These are phyloP conservation scores for Notolabrus celidotus DNA, from an alignment of 2,797 vertebrate genomes.

Conservation along the genomic window DNA sequence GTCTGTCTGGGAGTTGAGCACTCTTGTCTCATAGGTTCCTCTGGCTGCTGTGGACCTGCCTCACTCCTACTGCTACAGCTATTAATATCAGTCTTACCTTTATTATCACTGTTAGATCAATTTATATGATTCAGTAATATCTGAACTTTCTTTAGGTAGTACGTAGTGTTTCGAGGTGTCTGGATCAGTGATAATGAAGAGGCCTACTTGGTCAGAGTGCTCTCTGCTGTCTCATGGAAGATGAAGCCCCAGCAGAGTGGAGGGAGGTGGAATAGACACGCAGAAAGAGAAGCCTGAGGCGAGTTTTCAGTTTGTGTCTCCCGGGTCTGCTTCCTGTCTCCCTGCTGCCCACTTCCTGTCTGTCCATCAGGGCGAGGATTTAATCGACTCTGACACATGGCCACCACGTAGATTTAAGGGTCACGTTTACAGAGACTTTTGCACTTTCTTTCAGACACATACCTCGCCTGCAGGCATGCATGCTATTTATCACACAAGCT, in stretches of 20 bases:
- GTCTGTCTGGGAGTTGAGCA: too few species aligned
- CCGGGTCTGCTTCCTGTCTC: slow-evolving; percentile 53
- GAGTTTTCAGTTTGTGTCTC: slow-evolving; percentile 53
- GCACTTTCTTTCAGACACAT: slow-evolving; percentile 30
- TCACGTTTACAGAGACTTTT: slow-evolving; percentile 34
- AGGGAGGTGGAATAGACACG: slow-evolving; percentile 15
- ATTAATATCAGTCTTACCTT: too few species aligned
- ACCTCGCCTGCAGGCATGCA: slow-evolving; percentile 24
- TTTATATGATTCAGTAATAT: too few species aligned
- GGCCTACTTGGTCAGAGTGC: slow-evolving; percentile 20
- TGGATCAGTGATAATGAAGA: slow-evolving; percentile 19
- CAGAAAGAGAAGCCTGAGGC: slow-evolving; percentile 42
- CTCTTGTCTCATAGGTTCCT: too few species aligned
- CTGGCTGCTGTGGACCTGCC: too few species aligned
- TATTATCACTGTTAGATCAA: too few species aligned
- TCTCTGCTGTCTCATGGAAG: slow-evolving; percentile 38
- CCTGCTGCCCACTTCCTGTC: slow-evolving; percentile 53
- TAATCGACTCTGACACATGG: slow-evolving; percentile 42
- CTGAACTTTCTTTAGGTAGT: too few species aligned
- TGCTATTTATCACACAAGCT: slow-evolving; percentile 34
- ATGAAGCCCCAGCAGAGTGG: slow-evolving; percentile 26
- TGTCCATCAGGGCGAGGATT: slow-evolving; percentile 41
- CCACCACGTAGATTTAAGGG: slow-evolving; percentile 7
- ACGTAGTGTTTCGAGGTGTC: too few species aligned
- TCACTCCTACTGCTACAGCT: too few species aligned